phyloP scores from a whole-genome alignment of 2,888 invertebrate genomes.

The Lutraria lutraria region DNA sequence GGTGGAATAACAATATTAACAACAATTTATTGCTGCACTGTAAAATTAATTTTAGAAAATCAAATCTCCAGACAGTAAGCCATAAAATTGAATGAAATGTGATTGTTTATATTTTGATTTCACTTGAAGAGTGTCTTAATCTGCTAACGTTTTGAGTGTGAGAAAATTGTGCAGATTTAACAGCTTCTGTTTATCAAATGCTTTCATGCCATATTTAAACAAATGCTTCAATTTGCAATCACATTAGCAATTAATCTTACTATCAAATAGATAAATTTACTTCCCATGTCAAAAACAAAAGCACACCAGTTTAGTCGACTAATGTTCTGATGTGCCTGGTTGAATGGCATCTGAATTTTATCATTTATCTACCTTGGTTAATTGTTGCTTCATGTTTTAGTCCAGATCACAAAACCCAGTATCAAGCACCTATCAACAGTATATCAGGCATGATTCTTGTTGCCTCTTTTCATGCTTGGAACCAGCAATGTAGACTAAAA shows the following conservation, averaged over 20 bases:
- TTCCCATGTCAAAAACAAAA: constrained; percentile 47
- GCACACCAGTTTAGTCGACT: constrained; percentile 16
- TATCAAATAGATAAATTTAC: constrained; percentile 22
- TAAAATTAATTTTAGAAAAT: background rate
- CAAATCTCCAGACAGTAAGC: background rate
- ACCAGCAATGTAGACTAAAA: background rate
- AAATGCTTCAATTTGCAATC: background rate
- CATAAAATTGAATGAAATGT: constrained; percentile 11
- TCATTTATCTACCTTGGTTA: constrained; percentile 50
- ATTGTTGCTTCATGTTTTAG: constrained; percentile 57
- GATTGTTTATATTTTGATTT: constrained; percentile 10
- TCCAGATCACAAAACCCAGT: constrained; percentile 52
- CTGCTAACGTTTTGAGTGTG: background rate
- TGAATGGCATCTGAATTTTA: constrained; percentile 49
- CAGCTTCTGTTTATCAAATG: constrained; percentile 6
- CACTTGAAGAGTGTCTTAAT: background rate
- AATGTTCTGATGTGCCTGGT: constrained; percentile 37
- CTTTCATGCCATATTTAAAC: constrained; percentile 21
- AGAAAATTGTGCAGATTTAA: background rate
- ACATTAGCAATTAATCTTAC: constrained; percentile 5
- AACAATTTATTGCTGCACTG: background rate
- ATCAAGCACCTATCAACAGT: constrained; percentile 55
- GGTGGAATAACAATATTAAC: background rate
- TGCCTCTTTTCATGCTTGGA: background rate
- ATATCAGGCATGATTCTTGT: constrained; percentile 26